These are phyloP conservation scores for Musca domestica DNA, from an alignment of 1,140 invertebrate genomes.

Conservation along the genomic window DNA sequence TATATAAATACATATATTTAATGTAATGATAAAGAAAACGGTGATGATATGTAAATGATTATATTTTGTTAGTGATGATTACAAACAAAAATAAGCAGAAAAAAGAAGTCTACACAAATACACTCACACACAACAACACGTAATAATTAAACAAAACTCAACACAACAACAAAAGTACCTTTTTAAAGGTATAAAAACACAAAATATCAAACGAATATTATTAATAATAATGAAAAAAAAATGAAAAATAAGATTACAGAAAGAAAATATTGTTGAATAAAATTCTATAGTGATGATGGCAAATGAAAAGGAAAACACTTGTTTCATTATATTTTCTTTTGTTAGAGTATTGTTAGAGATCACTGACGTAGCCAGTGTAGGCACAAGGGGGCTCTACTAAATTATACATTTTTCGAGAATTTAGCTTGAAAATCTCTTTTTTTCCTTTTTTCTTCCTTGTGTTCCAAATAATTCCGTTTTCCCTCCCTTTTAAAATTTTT, in stretches of 20 bases:
- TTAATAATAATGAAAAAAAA: slow-evolving; percentile 5
- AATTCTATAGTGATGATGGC: slow-evolving; percentile 19
- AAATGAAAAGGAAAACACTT: not conserved
- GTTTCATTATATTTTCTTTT: too few species aligned
- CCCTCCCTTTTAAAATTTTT: too few species aligned
- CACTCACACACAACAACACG: too few species aligned
- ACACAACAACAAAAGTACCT: slow-evolving; percentile 11
- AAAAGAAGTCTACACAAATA: too few species aligned
- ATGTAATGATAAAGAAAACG: not conserved
- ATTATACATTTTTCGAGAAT: too few species aligned
- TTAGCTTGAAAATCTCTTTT: too few species aligned
- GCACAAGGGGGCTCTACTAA: too few species aligned
- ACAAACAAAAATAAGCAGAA: not conserved
- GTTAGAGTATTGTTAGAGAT: too few species aligned
- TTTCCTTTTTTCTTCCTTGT: too few species aligned
- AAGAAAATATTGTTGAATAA: slow-evolving; percentile 15
- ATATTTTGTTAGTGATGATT: slow-evolving; percentile 22
- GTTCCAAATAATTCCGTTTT: too few species aligned
- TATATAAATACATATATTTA: slow-evolving; percentile 10
- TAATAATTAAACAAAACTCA: not conserved
- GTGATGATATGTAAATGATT: slow-evolving; percentile 17
- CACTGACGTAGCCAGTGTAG: too few species aligned
- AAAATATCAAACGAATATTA: slow-evolving; percentile 21
- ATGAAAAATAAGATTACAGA: slow-evolving; percentile 9
- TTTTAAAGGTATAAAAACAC: slow-evolving; percentile 19